phyloP scores from a whole-genome alignment of 2,888 invertebrate species.

The Caenorhabditis sp. region DNA sequence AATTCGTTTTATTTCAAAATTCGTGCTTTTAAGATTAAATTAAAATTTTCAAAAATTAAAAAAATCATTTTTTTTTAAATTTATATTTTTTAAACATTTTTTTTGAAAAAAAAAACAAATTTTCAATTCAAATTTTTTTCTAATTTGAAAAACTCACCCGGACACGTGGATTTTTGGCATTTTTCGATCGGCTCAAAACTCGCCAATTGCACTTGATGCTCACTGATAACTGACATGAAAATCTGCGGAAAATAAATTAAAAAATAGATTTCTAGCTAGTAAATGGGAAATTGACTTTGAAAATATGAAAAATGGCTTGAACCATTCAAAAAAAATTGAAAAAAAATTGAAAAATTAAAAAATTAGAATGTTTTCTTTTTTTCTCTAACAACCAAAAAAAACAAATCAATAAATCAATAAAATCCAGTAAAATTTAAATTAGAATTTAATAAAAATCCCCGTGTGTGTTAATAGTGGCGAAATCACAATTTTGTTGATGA shows the following conservation, averaged over 20 bases:
- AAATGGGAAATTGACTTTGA: neutral
- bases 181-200: slow-evolving; percentile 80
- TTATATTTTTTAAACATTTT: too few relatives aligned
- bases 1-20: too few relatives aligned
- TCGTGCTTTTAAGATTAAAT: too few relatives aligned
- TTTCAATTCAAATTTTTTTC: neutral
- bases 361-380: neutral
- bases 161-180: slow-evolving; percentile 47
- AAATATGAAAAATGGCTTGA: neutral
- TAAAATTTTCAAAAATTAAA: slow-evolving; percentile 88
- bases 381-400: too few relatives aligned
- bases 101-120: too few relatives aligned
- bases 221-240: slow-evolving; percentile 60
- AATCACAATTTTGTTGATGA: slow-evolving; percentile 9
- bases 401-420: neutral
- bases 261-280: neutral
- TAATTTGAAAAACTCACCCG: slow-evolving; percentile 24
- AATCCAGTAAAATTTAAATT: too few relatives aligned
- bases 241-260: slow-evolving; percentile 1
- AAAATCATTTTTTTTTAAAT: too few relatives aligned
- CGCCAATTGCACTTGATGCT: slow-evolving; percentile 64
- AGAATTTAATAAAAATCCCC: slow-evolving; percentile 14
- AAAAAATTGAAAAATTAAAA: slow-evolving; percentile 11
- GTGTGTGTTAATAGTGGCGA: slow-evolving; percentile 11
- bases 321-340: neutral